Evolutionary conservation across 2,888 invertebrate genomes (phyloP), one percentile per base, ranked within the genome.

Genomic region (Deilephila elpenor): DNA sequence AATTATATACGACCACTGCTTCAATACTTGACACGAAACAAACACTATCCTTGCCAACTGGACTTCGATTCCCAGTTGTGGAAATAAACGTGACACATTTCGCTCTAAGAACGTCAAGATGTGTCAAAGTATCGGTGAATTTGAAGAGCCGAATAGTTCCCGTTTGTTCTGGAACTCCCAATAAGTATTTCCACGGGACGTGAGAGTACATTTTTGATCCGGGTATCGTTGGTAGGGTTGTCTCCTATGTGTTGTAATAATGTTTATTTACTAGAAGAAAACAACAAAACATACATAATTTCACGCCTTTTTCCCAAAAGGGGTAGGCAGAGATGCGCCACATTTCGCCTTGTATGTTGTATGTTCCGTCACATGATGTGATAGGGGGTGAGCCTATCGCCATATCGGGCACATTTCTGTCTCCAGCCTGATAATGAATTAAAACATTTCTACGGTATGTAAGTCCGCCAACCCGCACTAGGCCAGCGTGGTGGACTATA

Each of bases 171-270:
- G 34, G 14, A 44, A 67, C 44, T 51, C 51, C 6, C 67, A 67
- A 67, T 67, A 67, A 67, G 67, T 67, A 67, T 67, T 67, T 67
- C 51, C 20, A 20, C 34, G 7, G 32, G n/a, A 62, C 62, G 64
- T 67, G 44, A 14, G 67, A 67, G 44, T 51, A 51, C 1, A 51
- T 67, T 67, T 67, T 51, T 67, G 51, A 29, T 51, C 44, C 14
- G 11, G 44, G 44, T 14, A 67, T 51, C 20, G 6, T 2, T 1
- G 8, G 7, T 6, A 67, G 67, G 67, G 67, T 25, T 67, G 67
- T 20, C 67, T 14, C 29, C 5, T 59, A 20, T 17, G 14, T 29
- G 25, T 3, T 29, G 5, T 14, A 44, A 11, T 44, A 44, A 11
- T 11, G 2, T 44, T 44, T 3, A 44, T 44, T 14, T 44, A 32